These are phyloP conservation scores for Danaus chrysippus DNA, from an alignment of 2,888 invertebrate genomes.

Conservation along the genomic window DNA sequence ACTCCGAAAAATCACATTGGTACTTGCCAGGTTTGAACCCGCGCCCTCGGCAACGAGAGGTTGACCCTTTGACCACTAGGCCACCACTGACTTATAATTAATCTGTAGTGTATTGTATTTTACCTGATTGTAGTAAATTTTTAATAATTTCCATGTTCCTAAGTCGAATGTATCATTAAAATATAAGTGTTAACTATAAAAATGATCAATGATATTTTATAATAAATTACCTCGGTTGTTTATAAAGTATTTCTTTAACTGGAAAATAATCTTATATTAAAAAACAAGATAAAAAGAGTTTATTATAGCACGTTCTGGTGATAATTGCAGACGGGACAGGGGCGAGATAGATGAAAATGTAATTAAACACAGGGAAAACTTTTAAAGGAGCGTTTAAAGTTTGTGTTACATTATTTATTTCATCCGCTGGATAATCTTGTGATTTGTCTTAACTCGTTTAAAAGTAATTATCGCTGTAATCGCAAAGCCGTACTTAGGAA, in stretches of 20 bases:
- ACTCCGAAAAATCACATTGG: no score
- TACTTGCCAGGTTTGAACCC: no score
- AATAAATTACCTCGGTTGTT: no score
- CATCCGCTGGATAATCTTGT: slow-evolving; percentile 46
- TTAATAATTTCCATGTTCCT: no score
- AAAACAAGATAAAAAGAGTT: slow-evolving; percentile 34
- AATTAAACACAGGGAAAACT: slow-evolving; percentile 70
- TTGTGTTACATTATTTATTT: slow-evolving; percentile 67
- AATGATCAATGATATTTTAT: no score
- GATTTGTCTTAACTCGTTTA: slow-evolving; percentile 11
- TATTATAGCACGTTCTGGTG: slow-evolving; percentile 38
- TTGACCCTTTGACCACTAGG: no score
- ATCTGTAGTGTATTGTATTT: no score
- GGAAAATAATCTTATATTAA: background rate
- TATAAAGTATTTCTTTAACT: background rate
- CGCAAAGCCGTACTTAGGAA: background rate
- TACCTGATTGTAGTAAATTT: no score
- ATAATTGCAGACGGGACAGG: slow-evolving; percentile 45
- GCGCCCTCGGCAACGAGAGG: no score
- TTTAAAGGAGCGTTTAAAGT: slow-evolving; percentile 66
- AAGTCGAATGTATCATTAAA: no score
- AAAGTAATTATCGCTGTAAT: slow-evolving; percentile 11
- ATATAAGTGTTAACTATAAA: no score
- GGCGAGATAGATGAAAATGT: slow-evolving; percentile 72
- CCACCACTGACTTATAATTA: no score